Percentiles rank a stretch among this genome's conserved stretches.
phyloP scores from a whole-genome alignment of 2,113 vertebrate genomes.

The Rhynchomys soricoides region DNA sequence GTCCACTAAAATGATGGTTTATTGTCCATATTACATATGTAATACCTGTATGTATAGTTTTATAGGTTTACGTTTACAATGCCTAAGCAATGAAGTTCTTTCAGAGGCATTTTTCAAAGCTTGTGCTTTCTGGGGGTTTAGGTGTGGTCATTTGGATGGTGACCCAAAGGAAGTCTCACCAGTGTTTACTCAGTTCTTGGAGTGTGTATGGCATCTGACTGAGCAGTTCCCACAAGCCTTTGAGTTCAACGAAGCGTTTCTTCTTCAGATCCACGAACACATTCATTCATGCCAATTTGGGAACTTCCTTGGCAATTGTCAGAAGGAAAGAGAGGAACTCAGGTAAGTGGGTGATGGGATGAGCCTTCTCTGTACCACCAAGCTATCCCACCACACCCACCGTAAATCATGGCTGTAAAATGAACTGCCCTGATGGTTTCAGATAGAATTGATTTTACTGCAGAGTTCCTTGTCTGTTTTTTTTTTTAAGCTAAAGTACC shows the following conservation, averaged over 20 bases:
- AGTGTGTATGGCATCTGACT: conserved; percentile 96
- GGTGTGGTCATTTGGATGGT: conserved; percentile 96
- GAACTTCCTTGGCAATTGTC: conserved; percentile 97
- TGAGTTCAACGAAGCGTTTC: conserved; percentile 97
- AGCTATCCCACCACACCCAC: background rate
- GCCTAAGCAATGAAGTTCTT: conserved; percentile 58
- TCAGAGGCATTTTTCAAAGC: conserved; percentile 64
- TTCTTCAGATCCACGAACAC: conserved; percentile 98
- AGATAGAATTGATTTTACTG: conserved; percentile 39
- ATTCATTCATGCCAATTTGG: conserved; percentile 98
- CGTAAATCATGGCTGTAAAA: background rate
- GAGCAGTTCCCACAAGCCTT: conserved; percentile 97
- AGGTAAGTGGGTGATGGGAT: conserved; percentile 88
- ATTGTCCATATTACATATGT: background rate
- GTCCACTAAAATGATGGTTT: background rate
- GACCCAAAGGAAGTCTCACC: conserved; percentile 97
- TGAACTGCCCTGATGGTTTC: background rate
- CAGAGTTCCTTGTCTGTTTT: background rate
- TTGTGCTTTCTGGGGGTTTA: conserved; percentile 88
- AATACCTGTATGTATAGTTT: background rate
- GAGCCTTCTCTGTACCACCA: background rate
- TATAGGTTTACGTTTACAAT: conserved; percentile 41
- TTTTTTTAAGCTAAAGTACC: conserved; percentile 16
- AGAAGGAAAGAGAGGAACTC: conserved; percentile 95
- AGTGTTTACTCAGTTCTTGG: conserved; percentile 98